Conservation (phyloP, 2,113 vertebrate species). For the Uropsilus gracilis region DNA sequence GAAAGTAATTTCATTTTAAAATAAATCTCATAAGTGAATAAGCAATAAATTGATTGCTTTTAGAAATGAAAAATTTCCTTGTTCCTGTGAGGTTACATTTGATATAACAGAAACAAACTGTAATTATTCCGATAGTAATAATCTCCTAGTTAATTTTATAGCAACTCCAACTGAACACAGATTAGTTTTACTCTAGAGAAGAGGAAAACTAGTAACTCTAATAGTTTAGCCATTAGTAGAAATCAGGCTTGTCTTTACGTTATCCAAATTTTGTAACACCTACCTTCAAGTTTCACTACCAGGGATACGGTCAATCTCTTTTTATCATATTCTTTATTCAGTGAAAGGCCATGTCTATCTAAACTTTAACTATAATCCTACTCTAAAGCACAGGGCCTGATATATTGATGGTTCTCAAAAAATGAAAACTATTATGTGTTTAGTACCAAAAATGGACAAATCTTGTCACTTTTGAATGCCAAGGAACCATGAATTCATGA, state of each 20-base stretch:
- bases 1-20: constrained; percentile 50
- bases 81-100: background rate
- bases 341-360: background rate
- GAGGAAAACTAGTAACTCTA: background rate
- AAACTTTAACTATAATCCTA: background rate
- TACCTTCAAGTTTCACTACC: background rate
- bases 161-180: background rate
- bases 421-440: background rate
- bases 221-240: background rate
- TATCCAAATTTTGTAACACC: background rate
- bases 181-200: background rate
- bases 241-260: background rate
- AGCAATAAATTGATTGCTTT: background rate
- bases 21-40: constrained; percentile 12
- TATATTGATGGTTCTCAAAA: background rate
- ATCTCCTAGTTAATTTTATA: constrained; percentile 47
- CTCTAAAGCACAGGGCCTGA: background rate
- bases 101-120: background rate
- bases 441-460: constrained; percentile 5
- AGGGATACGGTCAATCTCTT: background rate
- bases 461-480: background rate
- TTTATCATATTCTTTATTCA: background rate
- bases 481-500: background rate
- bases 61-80: background rate
- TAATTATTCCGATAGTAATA: constrained; percentile 19